Evolutionary conservation across 2,888 invertebrate species (phyloP), one percentile per base, ranked within the genome.

Genomic region (Diaprepes abbreviatus): DNA sequence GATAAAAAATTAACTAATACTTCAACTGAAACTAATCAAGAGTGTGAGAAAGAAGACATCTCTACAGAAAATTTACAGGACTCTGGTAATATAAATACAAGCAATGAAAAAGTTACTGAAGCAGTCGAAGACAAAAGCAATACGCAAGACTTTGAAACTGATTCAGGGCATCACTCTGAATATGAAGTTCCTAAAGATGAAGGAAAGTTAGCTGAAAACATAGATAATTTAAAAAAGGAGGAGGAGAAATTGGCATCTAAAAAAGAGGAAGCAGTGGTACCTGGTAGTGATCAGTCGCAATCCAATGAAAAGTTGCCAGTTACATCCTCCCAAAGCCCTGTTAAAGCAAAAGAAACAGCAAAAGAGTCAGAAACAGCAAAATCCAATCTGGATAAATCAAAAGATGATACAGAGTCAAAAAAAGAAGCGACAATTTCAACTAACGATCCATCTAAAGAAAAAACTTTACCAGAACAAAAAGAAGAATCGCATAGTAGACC

Each of bases 101-200:
- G 17, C 14, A 38, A 14, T 35, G 35, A 52, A 19, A 19, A 19
- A 1, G 9, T 28, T 7, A n/a, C 28, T 2, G 45, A 12, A 12
- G 24, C n/a, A 24, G 24, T 24, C 5, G 24, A 45, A 45, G 17
- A 28, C 17, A 59, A 40, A 24, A 59, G 17, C 7, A 54, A 10
- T 19, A 31, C 31, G 6, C 35, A 6, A 5, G 45, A 57, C 16
- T 35, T 63, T 5, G 35, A 55, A 40, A 14, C 36, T 6, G 64
- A 69, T 69, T 68, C 68, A 2, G 70, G 65, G 33, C 55, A 59
- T 54, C 52, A 65, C 16, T 59, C 65, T n/a, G 59, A 58, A 17
- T 52, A 17, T 5, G 63, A 69, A n/a, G 28, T 21, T 12, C 16
- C 31, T n/a, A 62, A 35, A 28, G 45, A 28, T n/a, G 38, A 28